phyloP scores from a whole-genome alignment of 2,113 vertebrate genomes.

The Phyllopteryx taeniolatus region DNA sequence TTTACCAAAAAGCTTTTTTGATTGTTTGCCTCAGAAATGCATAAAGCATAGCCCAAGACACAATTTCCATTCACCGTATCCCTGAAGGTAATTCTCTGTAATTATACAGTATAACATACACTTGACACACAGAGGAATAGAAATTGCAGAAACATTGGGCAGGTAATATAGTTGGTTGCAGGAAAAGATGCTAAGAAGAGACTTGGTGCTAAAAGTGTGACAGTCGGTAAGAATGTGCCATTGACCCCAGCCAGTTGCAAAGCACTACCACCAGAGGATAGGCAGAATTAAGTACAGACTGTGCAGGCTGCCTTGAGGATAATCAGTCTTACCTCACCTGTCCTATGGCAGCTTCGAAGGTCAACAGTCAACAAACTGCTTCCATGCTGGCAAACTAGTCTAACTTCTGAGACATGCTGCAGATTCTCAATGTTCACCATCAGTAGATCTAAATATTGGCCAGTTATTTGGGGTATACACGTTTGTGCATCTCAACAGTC shows the following conservation, averaged over 20 bases:
- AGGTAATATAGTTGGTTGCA: not conserved
- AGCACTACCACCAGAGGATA: slow-evolving; percentile 47
- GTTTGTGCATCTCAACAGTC: not conserved
- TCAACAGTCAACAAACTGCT: slow-evolving; percentile 53
- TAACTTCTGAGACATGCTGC: slow-evolving; percentile 8
- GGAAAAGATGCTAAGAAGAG: slow-evolving; percentile 18
- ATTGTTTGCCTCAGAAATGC: slow-evolving; percentile 38
- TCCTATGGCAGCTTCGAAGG: slow-evolving; percentile 52
- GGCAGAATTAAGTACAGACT: slow-evolving; percentile 28
- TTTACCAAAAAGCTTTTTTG: slow-evolving; percentile 4
- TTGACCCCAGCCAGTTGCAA: slow-evolving; percentile 38
- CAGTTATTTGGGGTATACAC: not conserved
- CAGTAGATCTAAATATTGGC: not conserved
- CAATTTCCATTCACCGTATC: slow-evolving; percentile 50
- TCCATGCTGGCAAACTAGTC: slow-evolving; percentile 37
- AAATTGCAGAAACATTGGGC: slow-evolving; percentile 7
- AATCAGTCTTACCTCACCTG: slow-evolving; percentile 65
- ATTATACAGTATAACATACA: slow-evolving; percentile 7
- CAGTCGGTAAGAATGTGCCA: slow-evolving; percentile 27
- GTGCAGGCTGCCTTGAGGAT: slow-evolving; percentile 7
- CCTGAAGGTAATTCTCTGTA: slow-evolving; percentile 49
- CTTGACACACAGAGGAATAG: slow-evolving; percentile 6
- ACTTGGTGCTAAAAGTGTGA: not conserved
- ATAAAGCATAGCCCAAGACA: slow-evolving; percentile 39
- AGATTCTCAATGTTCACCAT: slow-evolving; percentile 1